Percentiles rank a stretch among this genome's conserved stretches.
Evolutionary conservation across 2,888 invertebrate species (phyloP).

Genomic region (Argyresthia albistria): DNA sequence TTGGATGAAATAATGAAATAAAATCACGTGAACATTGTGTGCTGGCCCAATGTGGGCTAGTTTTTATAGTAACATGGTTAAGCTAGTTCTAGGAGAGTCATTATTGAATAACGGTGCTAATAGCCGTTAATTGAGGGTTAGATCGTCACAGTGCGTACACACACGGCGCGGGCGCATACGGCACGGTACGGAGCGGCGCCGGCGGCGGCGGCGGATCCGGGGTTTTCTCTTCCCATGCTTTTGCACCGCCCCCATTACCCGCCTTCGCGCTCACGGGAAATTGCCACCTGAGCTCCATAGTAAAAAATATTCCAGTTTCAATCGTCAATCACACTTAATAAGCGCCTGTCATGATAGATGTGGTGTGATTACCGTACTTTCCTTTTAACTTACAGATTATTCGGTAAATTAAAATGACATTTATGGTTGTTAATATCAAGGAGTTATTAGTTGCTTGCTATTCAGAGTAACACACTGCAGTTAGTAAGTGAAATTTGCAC

Average conservation of each 20-base stretch:
- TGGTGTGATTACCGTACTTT: not conserved
- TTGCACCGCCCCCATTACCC: slow-evolving; percentile 14
- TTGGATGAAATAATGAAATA: too few relatives aligned
- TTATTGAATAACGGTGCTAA: slow-evolving; percentile 6
- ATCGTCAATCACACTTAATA: too few relatives aligned
- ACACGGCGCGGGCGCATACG: slow-evolving; percentile 12
- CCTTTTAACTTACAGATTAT: not conserved
- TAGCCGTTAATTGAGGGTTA: slow-evolving; percentile 6
- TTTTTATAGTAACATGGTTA: slow-evolving; percentile 1
- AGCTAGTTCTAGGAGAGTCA: slow-evolving; percentile 4
- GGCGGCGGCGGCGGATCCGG: slow-evolving; percentile 1
- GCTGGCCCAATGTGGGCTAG: not conserved
- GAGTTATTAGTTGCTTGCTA: slow-evolving; percentile 3
- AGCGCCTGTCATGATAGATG: too few relatives aligned
- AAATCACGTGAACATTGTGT: too few relatives aligned
- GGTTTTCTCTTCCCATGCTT: slow-evolving; percentile 49
- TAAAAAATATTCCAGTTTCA: not conserved
- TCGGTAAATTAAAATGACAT: too few relatives aligned
- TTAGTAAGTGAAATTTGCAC: slow-evolving; percentile 46
- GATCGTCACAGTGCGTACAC: slow-evolving; percentile 11
- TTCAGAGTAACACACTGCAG: slow-evolving; percentile 9
- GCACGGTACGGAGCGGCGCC: not conserved
- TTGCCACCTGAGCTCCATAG: not conserved
- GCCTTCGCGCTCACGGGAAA: not conserved
- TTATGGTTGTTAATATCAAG: too few relatives aligned